Evolutionary conservation across 2,113 vertebrate genomes (phyloP), one percentile per base, ranked within the genome.

Genomic region (Isichthys henryi): DNA sequence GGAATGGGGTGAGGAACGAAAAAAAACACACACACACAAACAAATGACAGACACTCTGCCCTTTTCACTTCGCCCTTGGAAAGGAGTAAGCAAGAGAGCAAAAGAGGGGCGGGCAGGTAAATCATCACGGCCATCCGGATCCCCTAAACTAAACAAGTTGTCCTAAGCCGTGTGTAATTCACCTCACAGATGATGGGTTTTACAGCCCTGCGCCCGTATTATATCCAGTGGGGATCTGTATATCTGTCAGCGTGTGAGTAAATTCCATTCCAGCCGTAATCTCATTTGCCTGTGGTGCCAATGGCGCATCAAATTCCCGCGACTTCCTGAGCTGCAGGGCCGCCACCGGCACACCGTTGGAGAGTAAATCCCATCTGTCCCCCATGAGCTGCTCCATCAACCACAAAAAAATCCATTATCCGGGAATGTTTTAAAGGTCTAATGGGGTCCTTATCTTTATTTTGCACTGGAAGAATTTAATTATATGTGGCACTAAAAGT

Each of bases 401-500:
- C 93, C 94, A 90, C 94, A 93, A 88, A 84, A 62, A 94, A 93
- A 93, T 92, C 91, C 92, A 95, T 95, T 95, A 94, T 95, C 92
- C 91, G 7, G 48, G 91, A 93, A 95, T 95, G 94, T 95, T 95
- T 95, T 95, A 95, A 92, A 91, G 92, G 92, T 90, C 93, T 95
- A 95, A 95, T 95, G 93, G 94, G 94, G 93, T 95, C 93, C 94
- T 95, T 96, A 96, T 95, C 95, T 95, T 93, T 95, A 94, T 95
- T 95, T 95, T 93, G 92, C 93, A 93, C 91, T 90, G 85, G 89
- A 90, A 92, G 91, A 94, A 93, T 92, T 94, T 92, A 94, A 95
- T 95, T 94, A 93, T 90, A 92, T 90, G 86, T 90, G 89, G 90
- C 90, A 90, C 91, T 92, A 91, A 92, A 92, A 91, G 70, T 92